phyloP scores from a whole-genome alignment of 2,888 invertebrate genomes.

The Eupithecia vulgata region DNA sequence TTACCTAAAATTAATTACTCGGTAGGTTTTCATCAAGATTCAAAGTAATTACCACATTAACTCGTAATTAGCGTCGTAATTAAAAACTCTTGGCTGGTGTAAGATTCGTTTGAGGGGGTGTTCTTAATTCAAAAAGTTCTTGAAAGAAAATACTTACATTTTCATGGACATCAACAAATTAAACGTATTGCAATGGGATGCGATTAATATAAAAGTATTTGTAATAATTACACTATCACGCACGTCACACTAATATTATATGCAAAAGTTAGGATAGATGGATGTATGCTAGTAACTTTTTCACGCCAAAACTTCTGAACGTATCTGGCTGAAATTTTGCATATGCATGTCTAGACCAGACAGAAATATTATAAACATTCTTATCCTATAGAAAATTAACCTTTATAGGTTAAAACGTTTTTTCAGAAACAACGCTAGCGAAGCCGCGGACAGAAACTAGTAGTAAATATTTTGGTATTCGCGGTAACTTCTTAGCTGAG shows the following conservation, averaged over 20 bases:
- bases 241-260: not conserved
- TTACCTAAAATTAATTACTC: conserved; percentile 7
- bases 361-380: no score
- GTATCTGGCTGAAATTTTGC: not conserved
- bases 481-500: no score
- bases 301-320: not conserved
- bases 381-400: not conserved
- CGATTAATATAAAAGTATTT: not conserved
- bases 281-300: not conserved
- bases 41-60: conserved; percentile 13
- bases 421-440: not conserved
- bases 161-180: no score
- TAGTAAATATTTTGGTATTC: not conserved
- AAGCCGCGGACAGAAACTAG: not conserved
- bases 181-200: no score
- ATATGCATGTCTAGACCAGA: no score
- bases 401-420: not conserved
- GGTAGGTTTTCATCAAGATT: conserved; percentile 2
- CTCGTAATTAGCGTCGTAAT: conserved; percentile 16
- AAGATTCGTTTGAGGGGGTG: not conserved
- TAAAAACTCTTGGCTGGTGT: conserved; percentile 3
- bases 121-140: conserved; percentile 27
- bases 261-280: not conserved
- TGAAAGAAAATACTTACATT: no score
- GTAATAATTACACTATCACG: no score